Evolutionary conservation across 1,140 invertebrate genomes (phyloP).

Genomic region (Lucilia sericata): DNA sequence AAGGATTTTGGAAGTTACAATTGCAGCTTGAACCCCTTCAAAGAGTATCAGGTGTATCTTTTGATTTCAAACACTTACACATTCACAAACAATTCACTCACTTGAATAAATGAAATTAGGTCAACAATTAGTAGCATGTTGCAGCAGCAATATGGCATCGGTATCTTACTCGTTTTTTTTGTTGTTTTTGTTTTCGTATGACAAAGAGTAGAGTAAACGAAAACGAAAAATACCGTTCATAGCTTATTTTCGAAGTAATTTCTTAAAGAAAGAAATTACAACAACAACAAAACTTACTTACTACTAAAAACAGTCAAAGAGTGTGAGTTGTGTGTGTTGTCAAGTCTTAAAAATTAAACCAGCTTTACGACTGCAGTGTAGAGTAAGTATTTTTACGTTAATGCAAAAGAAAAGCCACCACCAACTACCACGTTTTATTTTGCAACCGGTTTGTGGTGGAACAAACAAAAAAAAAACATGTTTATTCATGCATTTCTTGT

Average conservation of each 20-base stretch:
- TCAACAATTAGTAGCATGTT: constrained; percentile 35
- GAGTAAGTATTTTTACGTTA: not conserved
- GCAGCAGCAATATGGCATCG: constrained; percentile 22
- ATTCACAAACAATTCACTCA: not conserved
- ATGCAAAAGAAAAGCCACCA: constrained; percentile 16
- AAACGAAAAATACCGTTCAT: constrained; percentile 14
- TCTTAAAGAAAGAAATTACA: no score
- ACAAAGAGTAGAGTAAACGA: not conserved
- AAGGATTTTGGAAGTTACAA: no score
- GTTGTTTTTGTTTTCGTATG: not conserved
- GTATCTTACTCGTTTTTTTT: constrained; percentile 11
- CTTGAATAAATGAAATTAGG: constrained; percentile 33
- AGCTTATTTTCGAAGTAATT: no score
- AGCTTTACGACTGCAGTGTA: not conserved
- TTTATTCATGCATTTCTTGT: constrained; percentile 27
- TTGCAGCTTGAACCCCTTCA: no score
- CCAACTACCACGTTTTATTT: constrained; percentile 21
- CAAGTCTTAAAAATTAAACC: constrained; percentile 11
- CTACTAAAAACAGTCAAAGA: not conserved
- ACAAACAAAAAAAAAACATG: constrained; percentile 1
- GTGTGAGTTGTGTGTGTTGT: not conserved
- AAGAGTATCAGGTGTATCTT: not conserved
- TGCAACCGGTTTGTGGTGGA: not conserved
- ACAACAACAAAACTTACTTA: no score
- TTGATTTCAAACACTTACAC: not conserved